Percentiles rank a stretch among this genome's conserved stretches.
Conservation (phyloP, 1,140 invertebrate genomes). For the Lepidurus packardi region DNA sequence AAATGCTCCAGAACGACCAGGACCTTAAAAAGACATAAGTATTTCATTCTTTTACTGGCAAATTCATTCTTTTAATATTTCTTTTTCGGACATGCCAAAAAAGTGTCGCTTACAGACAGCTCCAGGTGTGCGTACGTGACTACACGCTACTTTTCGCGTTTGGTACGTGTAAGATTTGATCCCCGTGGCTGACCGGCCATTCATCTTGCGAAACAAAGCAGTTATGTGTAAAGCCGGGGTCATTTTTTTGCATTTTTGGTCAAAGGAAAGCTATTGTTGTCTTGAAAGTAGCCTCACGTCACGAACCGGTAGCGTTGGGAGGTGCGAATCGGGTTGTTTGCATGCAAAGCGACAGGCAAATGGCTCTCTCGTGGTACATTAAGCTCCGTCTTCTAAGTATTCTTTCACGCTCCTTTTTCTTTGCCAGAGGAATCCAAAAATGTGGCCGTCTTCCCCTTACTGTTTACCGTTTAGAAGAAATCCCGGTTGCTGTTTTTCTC, state of each 20-base stretch:
- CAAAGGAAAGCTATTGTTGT: neutral
- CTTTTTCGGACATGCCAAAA: neutral
- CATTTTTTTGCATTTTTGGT: neutral
- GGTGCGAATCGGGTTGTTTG: constrained; percentile 9
- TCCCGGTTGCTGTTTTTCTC: constrained; percentile 15
- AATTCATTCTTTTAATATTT: neutral
- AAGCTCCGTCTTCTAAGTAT: neutral
- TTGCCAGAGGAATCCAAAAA: neutral
- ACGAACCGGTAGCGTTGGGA: neutral
- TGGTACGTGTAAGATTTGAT: neutral
- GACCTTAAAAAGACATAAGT: neutral
- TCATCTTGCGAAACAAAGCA: neutral
- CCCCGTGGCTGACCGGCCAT: neutral
- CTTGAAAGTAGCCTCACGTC: neutral
- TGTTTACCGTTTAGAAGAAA: neutral
- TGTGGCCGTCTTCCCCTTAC: neutral
- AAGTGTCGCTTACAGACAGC: constrained; percentile 18
- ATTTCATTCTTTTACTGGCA: neutral
- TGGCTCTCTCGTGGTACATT: neutral
- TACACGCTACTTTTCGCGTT: neutral
- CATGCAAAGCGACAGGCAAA: constrained; percentile 2
- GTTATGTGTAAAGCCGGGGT: neutral
- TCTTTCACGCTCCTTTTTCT: neutral
- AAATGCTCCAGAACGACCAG: neutral
- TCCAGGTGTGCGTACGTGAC: constrained; percentile 10